Base-by-base conservation (phyloP, 2,113 vertebrate genomes). In the Lagopus leucura region DNA sequence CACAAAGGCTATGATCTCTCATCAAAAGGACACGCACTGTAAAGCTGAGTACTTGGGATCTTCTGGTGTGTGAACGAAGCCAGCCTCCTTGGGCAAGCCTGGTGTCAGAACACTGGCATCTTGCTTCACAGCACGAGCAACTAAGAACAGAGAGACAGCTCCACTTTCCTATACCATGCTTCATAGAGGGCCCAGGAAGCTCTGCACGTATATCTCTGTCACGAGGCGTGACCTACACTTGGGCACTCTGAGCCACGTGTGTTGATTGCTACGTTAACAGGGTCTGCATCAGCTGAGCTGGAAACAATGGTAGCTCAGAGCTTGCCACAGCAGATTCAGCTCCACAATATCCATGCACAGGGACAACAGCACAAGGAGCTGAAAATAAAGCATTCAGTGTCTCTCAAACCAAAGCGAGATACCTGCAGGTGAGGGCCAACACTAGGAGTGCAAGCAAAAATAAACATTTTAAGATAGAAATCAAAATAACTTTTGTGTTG, bases 401-500 rank as follows among this genome's bases (percentile, higher is more conserved):
- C 82, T 81, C 19, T 38, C 32, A 75, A 77, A 58, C 13, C 34
- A 86, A 71, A 43, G 40, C 50, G 58, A 75, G 4, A 47, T 43
- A 71, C 2, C 2, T 65, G 50, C 69, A 80, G 61, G 34, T 88
- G 61, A 79, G n/a, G 77, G 40, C 48, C 11, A 54, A 66, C 20
- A 77, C 24, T 13, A 25, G 36, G 22, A 92, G 61, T 77, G 72
- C 60, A 82, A 89, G 6, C 42, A 18, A 52, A 72, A 94, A 72
- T 34, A 85, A 52, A 52, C 28, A 70, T 63, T 38, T 76, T 28
- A 88, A 82, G 48, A 91, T 93, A 74, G 81, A 93, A 85, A 87
- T 69, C 42, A 83, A 93, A 92, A 77, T 50, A 92, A 64, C 38
- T 78, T 83, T 93, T 95, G n/a, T 95, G 95, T 38, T 76, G 64